Evolutionary conservation across 2,797 vertebrate species (phyloP), one percentile per base, ranked within the genome.

Genomic region (Channallabes apus): DNA sequence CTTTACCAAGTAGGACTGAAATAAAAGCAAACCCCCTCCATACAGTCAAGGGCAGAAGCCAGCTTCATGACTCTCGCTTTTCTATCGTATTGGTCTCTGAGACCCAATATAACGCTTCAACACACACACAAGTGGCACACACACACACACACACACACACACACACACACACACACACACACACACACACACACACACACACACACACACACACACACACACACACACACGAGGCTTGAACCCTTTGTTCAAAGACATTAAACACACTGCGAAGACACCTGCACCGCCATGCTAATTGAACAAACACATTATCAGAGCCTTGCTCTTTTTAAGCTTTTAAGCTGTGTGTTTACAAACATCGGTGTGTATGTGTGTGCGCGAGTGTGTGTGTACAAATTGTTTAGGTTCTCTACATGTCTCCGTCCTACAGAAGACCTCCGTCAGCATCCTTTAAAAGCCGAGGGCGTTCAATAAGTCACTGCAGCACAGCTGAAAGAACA

Each of bases 1-100:
- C 67, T 24, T 4, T 86, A 35, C 71, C 46, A 41, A 61, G 65
- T 27, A 79, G 27, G 46, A 67, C 73, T 84, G 85, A 87, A 51
- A 86, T 80, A 67, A 54, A 78, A 76, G 65, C 54, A 82, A 15
- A 14, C 12, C 17, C 22, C 46, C 22, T 75, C 67, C 17, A 32
- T 20, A 32, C 46, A 64, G 17, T 14, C 72, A 56, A 2, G 32
- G 9, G 14, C 17, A 41, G 29, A 27, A 51, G 46, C 8, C 12
- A 35, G 15, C 15, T 69, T 54, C 8, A 22, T 41, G 41, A 61
- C 65, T 61, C 73, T 46, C 9, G n/a, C 62, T n/a, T 65, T 67
- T 32, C 5, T 17, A 20, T 3, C 6, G 14, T n/a, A 41, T 12
- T 24, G 4, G 75, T 84, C 62, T 22, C 32, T 78, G n/a, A 65